Conservation (phyloP, 1,140 invertebrate species). For the Papilio dardanus region DNA sequence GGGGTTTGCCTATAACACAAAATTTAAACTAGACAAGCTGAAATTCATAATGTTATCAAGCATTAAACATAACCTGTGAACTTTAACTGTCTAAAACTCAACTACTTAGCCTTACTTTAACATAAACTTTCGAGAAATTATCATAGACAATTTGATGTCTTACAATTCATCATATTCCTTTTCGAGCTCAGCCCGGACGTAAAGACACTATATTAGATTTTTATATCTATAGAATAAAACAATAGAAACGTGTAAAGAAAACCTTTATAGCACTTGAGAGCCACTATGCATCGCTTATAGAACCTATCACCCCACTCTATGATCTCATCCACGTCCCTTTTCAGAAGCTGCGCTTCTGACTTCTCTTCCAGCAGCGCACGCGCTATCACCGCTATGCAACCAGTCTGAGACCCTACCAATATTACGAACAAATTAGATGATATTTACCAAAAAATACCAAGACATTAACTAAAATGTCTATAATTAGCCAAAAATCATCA, state of each 20-base stretch:
- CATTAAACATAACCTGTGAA: no score
- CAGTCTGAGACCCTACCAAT: conserved; percentile 73
- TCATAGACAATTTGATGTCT: no score
- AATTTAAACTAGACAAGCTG: background rate
- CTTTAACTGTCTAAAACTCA: no score
- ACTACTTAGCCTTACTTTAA: no score
- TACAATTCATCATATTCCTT: no score
- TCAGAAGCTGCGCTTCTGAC: conserved; percentile 48
- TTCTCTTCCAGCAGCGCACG: conserved; percentile 69
- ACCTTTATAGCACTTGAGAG: conserved; percentile 75
- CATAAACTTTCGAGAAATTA: no score
- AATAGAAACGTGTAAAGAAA: background rate
- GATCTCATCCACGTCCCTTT: conserved; percentile 60
- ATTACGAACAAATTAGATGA: no score
- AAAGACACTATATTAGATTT: no score
- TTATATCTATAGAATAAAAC: background rate
- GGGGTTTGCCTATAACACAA: conserved; percentile 61
- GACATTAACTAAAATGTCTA: no score
- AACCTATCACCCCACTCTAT: conserved; percentile 63
- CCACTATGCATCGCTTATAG: conserved; percentile 66
- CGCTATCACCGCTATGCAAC: conserved; percentile 65
- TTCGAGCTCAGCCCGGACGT: no score
- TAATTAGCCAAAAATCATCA: background rate
- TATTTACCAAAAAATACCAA: no score
- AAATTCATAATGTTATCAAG: no score